A percentile compares a stretch with the other conserved stretches of the same genome.
Conservation (phyloP, 2,113 vertebrate genomes). For the Platycercus adscitus region DNA sequence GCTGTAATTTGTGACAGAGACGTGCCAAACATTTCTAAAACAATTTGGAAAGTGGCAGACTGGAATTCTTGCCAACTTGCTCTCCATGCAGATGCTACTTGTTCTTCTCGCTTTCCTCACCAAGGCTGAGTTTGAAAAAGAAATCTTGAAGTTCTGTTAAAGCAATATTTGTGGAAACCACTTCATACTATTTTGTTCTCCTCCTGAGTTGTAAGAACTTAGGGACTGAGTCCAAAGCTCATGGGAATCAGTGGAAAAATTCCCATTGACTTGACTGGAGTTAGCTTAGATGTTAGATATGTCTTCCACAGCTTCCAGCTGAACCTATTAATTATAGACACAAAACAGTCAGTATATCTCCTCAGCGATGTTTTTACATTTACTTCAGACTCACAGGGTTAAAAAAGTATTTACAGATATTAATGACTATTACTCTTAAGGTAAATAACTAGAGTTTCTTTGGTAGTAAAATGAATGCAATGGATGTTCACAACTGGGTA, state of each 20-base stretch:
- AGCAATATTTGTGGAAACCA: slow-evolving; percentile 58
- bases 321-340: not conserved
- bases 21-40: slow-evolving; percentile 82
- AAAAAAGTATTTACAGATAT: not conserved
- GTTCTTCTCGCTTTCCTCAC: slow-evolving; percentile 67
- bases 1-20: slow-evolving; percentile 80
- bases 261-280: not conserved
- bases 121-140: slow-evolving; percentile 64
- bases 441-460: not conserved
- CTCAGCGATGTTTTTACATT: not conserved
- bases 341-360: not conserved
- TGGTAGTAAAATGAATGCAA: not conserved
- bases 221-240: not conserved
- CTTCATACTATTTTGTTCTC: slow-evolving; percentile 50
- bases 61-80: slow-evolving; percentile 69
- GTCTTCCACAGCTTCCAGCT: not conserved
- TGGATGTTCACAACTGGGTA: not conserved
- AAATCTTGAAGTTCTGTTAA: slow-evolving; percentile 66
- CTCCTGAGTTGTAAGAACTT: not conserved
- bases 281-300: not conserved
- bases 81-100: slow-evolving; percentile 74
- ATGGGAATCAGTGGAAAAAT: not conserved
- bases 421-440: not conserved
- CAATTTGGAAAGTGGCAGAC: slow-evolving; percentile 81
- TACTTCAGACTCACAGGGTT: not conserved